These are phyloP conservation scores for Lingula anatina DNA, from an alignment of 2,888 invertebrate species.

Conservation along the genomic window DNA sequence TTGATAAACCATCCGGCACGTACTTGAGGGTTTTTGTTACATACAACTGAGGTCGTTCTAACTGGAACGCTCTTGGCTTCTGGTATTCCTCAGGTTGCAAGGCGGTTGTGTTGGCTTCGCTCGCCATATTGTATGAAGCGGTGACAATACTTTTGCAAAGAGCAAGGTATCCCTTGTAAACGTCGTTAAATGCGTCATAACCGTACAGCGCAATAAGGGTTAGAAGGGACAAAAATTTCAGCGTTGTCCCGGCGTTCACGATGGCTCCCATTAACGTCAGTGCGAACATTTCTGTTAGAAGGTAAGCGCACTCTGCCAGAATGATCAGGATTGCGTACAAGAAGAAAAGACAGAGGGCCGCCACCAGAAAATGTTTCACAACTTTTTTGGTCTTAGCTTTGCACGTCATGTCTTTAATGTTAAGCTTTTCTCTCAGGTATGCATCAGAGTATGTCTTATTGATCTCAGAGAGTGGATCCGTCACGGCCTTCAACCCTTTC, in stretches of 20 bases:
- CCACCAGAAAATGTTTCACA: too few relatives aligned
- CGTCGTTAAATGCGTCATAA: conserved; percentile 49
- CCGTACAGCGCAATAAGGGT: conserved; percentile 43
- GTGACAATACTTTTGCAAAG: conserved; percentile 44
- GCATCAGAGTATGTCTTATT: too few relatives aligned
- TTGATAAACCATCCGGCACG: too few relatives aligned
- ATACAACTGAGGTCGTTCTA: too few relatives aligned
- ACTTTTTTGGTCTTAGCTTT: too few relatives aligned
- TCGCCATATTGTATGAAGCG: conserved; percentile 37
- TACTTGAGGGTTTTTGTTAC: too few relatives aligned
- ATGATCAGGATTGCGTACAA: conserved; percentile 32
- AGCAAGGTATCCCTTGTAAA: conserved; percentile 45
- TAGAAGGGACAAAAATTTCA: conserved; percentile 42
- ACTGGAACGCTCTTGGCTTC: too few relatives aligned
- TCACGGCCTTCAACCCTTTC: too few relatives aligned
- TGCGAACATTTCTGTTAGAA: conserved; percentile 40
- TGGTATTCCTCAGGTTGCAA: conserved; percentile 36
- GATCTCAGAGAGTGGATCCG: too few relatives aligned
- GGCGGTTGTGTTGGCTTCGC: conserved; percentile 38
- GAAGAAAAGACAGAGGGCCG: conserved; percentile 28
- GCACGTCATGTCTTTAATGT: too few relatives aligned
- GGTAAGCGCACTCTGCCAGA: conserved; percentile 38
- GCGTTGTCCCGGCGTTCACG: conserved; percentile 41
- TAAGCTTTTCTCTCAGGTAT: too few relatives aligned
- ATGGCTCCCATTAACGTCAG: conserved; percentile 48